Conservation (phyloP, 2,888 invertebrate species). For the Argyra leucocephala region DNA sequence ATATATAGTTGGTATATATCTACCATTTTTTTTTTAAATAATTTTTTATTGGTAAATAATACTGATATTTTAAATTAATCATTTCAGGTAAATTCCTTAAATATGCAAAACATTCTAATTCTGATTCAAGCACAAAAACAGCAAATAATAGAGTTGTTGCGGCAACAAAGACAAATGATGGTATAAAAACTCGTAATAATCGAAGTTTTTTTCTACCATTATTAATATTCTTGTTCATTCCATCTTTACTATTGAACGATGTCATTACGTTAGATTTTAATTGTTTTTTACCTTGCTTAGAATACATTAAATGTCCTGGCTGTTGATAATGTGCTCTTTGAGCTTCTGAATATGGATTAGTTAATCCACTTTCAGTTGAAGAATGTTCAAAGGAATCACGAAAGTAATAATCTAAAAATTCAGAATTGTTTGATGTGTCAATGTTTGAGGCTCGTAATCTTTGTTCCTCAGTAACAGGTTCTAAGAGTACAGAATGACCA, state of each 20-base stretch:
- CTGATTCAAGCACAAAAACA: constrained; percentile 67
- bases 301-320: constrained; percentile 28
- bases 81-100: constrained; percentile 70
- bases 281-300: constrained; percentile 23
- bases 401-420: constrained; percentile 54
- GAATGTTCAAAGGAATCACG: constrained; percentile 71
- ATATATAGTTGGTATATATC: neutral
- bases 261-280: constrained; percentile 27
- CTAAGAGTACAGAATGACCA: constrained; percentile 47
- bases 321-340: constrained; percentile 24
- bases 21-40: constrained; percentile 44
- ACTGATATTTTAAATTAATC: constrained; percentile 62
- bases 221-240: constrained; percentile 18
- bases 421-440: constrained; percentile 25
- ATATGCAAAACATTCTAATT: constrained; percentile 59
- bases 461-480: constrained; percentile 60
- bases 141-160: constrained; percentile 58
- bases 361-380: constrained; percentile 64
- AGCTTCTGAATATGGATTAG: constrained; percentile 33
- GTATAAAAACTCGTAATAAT: constrained; percentile 62
- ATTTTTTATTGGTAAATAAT: constrained; percentile 75
- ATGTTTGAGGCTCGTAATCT: constrained; percentile 36
- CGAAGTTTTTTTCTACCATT: constrained; percentile 45
- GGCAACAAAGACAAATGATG: constrained; percentile 66
- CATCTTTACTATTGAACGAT: constrained; percentile 28